Evolutionary conservation across 2,888 invertebrate genomes (phyloP), one percentile per base, ranked within the genome.

Genomic region (Balanococcus diminutus): DNA sequence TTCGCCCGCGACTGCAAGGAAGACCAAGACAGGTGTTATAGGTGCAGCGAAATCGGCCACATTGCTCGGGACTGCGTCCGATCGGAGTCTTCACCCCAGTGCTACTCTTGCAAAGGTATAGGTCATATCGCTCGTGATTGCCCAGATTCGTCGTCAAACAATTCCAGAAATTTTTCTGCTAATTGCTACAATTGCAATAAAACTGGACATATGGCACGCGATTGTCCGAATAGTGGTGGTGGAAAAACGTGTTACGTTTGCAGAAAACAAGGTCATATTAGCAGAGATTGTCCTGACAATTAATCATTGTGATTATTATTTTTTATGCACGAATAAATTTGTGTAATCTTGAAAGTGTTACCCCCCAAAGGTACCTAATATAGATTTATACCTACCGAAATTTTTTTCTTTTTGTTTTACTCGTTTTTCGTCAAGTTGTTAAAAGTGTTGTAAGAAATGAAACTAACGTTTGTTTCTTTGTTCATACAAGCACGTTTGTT

Each of bases 1-100:
- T 96, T 96, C 90, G 97, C 97, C 88, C 93, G 97, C 88, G 96
- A 96, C 89, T 97, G 97, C 92, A 96, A 96, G 91, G 96, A 96
- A 91, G 96, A 96, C 89, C 95, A 95, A 87, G 97, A 97, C 90
- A 90, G 91, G 88, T 92, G 92, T 89, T 92, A 92, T 89, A 90
- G 91, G 87, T 97, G 97, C 92, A 96, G 95, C 91, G 95, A 96
- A 89, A 94, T 95, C 89, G 97, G 96, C 87, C 96, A 97, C 91
- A 96, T 96, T 92, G 96, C 96, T 89, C 96, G 96, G 90, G 96
- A 96, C 91, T 97, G 97, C 91, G 89, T 88, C 86, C 89, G 89
- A 79, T 90, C 90, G 88, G 90, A 90, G 87, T 81, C 81, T 25
- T 81, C 81, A 25, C 86, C 88, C n/a, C 88, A 88, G 31, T 89